Conservation (phyloP, 2,888 invertebrate genomes). For the Rambutsinella grinnellia region DNA sequence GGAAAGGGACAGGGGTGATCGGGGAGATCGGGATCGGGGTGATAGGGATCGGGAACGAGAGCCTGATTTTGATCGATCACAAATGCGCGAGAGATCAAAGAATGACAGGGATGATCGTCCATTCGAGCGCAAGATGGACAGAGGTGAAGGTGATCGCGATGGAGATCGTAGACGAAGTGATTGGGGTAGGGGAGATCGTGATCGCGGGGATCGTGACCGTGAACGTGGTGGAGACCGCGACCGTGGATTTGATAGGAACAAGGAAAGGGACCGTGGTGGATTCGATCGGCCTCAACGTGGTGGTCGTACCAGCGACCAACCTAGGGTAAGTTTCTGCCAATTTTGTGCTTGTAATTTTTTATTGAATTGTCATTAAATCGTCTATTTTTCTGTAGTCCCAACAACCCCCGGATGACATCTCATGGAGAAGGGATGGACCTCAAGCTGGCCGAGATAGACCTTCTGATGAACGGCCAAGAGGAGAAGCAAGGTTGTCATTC, state of each 20-base stretch:
- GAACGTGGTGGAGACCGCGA: conserved; percentile 35
- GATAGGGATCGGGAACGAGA: conserved; percentile 59
- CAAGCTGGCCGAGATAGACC: conserved; percentile 67
- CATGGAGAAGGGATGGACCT: conserved; percentile 68
- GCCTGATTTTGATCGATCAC: conserved; percentile 44
- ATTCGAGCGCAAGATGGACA: conserved; percentile 64
- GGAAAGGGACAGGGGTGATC: conserved; percentile 40
- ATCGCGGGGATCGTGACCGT: conserved; percentile 43
- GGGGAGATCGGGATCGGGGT: conserved; percentile 60
- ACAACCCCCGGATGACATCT: conserved; percentile 66
- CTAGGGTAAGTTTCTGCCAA: conserved; percentile 16
- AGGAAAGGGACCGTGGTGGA: conserved; percentile 57
- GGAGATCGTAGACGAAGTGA: conserved; percentile 32
- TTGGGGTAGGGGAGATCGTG: conserved; percentile 41
- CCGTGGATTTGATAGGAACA: conserved; percentile 14
- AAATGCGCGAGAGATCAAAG: conserved; percentile 45
- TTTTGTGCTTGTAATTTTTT: background rate
- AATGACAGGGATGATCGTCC: conserved; percentile 40
- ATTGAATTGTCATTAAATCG: background rate
- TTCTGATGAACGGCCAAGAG: background rate
- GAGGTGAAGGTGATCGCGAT: conserved; percentile 62
- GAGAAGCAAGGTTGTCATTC: too few species aligned
- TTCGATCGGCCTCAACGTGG: conserved; percentile 36
- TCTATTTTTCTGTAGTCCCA: conserved; percentile 16
- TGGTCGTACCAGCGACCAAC: conserved; percentile 19